phyloP scores from a whole-genome alignment of 2,113 vertebrate species.

The Esox niger region DNA sequence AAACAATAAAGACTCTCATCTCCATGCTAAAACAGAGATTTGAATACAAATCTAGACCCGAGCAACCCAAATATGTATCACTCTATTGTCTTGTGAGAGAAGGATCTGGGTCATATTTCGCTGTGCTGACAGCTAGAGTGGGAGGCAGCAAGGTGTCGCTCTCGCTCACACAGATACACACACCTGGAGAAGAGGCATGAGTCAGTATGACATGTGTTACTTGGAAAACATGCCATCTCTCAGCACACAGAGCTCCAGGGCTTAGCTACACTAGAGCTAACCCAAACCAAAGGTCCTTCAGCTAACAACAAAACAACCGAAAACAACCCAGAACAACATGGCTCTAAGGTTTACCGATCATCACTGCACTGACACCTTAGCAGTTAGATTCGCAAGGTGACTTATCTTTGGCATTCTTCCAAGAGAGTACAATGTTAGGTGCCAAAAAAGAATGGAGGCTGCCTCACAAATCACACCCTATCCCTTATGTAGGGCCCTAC shows the following conservation, averaged over 20 bases:
- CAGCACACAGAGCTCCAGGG: neutral
- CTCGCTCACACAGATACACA: neutral
- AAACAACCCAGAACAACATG: constrained; percentile 12
- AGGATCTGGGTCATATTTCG: neutral
- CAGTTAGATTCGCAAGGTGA: constrained; percentile 35
- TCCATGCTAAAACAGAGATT: neutral
- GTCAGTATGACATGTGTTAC: neutral
- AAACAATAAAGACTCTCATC: neutral
- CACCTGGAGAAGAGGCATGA: neutral
- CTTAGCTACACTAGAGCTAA: no score
- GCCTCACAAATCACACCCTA: neutral
- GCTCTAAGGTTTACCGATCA: constrained; percentile 5
- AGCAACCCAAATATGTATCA: neutral
- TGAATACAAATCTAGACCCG: neutral
- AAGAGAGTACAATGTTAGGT: constrained; percentile 39
- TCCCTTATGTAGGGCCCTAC: no score
- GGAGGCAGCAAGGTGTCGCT: neutral
- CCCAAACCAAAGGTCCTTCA: neutral
- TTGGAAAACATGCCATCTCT: neutral
- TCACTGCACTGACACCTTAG: neutral
- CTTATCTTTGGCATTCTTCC: constrained; percentile 40
- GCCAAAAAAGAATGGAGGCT: constrained; percentile 2
- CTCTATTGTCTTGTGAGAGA: neutral
- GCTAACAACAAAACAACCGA: constrained; percentile 16
- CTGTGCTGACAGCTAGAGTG: neutral